Percentiles rank a stretch among this genome's conserved stretches.
These are phyloP conservation scores for Lapara coniferarum DNA, from an alignment of 2,888 invertebrate species.

Conservation along the genomic window DNA sequence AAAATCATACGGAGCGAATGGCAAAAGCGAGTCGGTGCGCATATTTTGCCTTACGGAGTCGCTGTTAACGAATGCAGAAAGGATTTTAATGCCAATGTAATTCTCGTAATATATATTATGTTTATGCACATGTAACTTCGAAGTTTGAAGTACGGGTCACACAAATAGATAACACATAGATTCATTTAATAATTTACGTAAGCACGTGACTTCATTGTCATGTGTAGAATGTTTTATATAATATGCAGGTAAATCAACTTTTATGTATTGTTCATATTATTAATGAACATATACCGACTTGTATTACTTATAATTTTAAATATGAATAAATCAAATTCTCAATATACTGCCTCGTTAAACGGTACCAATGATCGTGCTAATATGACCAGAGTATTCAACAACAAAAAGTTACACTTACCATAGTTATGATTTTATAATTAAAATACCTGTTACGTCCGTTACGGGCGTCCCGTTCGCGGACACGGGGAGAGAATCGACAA, in stretches of 20 bases:
- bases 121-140: conserved; percentile 47
- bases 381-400: not conserved
- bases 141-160: conserved; percentile 34
- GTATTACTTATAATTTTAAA: not conserved
- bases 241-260: not conserved
- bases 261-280: not conserved
- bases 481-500: conserved; percentile 70
- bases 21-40: conserved; percentile 70
- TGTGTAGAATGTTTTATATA: not conserved
- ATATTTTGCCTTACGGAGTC: conserved; percentile 80
- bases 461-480: conserved; percentile 73
- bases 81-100: conserved; percentile 79
- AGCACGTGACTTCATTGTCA: not conserved
- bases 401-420: not conserved
- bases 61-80: conserved; percentile 77
- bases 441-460: conserved; percentile 69
- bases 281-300: not conserved
- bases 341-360: not conserved
- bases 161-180: not conserved
- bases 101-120: conserved; percentile 74
- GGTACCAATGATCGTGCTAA: not conserved
- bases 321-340: not conserved
- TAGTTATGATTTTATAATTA: conserved; percentile 54
- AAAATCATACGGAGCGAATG: conserved; percentile 82
- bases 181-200: conserved; percentile 23